Percentiles rank a stretch among this genome's conserved stretches.
phyloP scores from a whole-genome alignment of 2,797 vertebrate species.

The Eleutherodactylus coqui region DNA sequence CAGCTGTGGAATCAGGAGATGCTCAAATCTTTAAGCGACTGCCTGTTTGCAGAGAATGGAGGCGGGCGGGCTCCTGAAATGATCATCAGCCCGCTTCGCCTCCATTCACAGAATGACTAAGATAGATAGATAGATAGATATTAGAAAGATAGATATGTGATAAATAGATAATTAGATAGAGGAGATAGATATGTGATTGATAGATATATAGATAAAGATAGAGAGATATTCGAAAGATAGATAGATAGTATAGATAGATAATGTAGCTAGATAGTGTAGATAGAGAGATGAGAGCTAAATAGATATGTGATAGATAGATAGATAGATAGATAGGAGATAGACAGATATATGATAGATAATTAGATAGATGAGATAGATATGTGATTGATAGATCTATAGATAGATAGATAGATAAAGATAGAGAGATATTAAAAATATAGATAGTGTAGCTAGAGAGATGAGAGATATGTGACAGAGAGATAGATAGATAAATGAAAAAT shows the following conservation, averaged over 20 bases:
- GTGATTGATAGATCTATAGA: background rate
- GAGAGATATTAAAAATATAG: conserved; percentile 5
- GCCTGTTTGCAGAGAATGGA: no score
- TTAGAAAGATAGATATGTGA: no score
- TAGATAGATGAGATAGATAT: background rate
- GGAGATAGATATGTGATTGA: no score
- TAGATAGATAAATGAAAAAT: background rate
- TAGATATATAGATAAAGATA: no score
- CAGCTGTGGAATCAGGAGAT: no score
- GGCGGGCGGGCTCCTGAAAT: no score
- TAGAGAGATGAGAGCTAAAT: background rate
- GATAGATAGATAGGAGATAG: conserved; percentile 7
- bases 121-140: conserved; percentile 22
- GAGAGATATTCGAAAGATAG: conserved; percentile 7
- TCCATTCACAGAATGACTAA: no score
- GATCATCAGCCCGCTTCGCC: no score
- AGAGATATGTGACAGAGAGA: no score
- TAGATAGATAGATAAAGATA: conserved; percentile 5
- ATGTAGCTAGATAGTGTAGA: background rate
- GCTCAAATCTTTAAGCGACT: no score
- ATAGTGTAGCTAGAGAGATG: conserved; percentile 21
- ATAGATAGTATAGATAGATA: conserved; percentile 8
- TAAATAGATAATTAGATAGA: background rate
- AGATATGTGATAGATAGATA: background rate
- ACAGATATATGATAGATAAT: background rate